phyloP scores from a whole-genome alignment of 2,797 vertebrate species.

The Potorous gilbertii region DNA sequence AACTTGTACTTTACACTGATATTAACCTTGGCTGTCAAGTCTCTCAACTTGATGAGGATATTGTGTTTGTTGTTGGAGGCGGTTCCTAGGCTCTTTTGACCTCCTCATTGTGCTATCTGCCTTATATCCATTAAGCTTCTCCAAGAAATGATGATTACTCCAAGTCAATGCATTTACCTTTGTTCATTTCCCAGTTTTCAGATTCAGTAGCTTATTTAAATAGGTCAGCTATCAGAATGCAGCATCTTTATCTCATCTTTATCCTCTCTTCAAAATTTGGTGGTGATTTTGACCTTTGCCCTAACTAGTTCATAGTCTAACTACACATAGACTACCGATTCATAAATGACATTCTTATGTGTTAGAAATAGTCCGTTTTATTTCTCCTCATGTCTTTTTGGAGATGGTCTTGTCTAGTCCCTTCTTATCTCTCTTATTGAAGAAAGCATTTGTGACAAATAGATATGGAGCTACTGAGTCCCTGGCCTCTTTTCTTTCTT shows the following conservation, averaged over 20 bases:
- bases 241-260: background rate
- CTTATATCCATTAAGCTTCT: background rate
- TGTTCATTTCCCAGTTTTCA: background rate
- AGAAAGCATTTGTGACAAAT: background rate
- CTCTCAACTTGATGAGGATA: background rate
- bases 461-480: background rate
- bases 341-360: background rate
- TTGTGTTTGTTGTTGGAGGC: background rate
- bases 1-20: background rate
- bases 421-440: background rate
- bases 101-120: background rate
- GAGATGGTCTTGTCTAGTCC: background rate
- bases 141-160: background rate
- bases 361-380: background rate
- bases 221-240: background rate
- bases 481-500: background rate
- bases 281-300: background rate
- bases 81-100: background rate
- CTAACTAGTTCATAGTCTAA: background rate
- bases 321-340: background rate
- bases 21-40: background rate
- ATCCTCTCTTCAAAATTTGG: background rate
- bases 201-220: background rate
- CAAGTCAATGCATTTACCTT: background rate
- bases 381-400: background rate